Evolutionary conservation across 2,797 vertebrate species (phyloP), one percentile per base, ranked within the genome.

Genomic region (Gymnoscopelus braueri): DNA sequence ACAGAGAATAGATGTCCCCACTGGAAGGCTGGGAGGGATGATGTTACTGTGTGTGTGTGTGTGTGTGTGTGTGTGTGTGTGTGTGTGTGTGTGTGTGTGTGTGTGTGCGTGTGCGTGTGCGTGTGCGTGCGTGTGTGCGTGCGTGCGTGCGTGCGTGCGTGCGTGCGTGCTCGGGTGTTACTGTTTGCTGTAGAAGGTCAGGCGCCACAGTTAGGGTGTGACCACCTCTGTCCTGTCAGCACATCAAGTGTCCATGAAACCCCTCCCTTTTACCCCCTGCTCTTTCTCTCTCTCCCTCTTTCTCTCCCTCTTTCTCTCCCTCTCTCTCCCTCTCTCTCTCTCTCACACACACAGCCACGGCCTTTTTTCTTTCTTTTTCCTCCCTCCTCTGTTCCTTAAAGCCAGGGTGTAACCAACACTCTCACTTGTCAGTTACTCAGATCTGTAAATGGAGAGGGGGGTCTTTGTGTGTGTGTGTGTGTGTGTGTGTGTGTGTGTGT

Each of bases 121-220:
- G 57, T 35, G 15, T 24, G 23, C 53, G 57, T 6, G 24, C 26
- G 1, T 48, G 13, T 64, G 11, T 66, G 49, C 57, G 60, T 60
- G 26, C 55, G 69, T 59, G 60, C 62, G 60, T 62, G 52, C 58
- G 59, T 63, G 65, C 52, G 71, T 65, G 75, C 59, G 61, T 53
- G 14, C 57, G 56, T 73, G 75, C 71, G 80, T 76, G 70, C 29
- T 44, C 82, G 90, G 79, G 86, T 77, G 85, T 86, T 78, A 74
- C 83, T 88, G 83, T 88, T 88, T 88, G 84, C 87, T 82, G 79
- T 77, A 82, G 71, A 87, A 88, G 89, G 86, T 92, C 91, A 89
- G 89, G 90, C 89, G 86, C 90, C 89, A 88, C 84, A 84, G 78
- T 88, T 87, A 84, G 90, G 92, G 91, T 89, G 93, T 91, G 91